These are phyloP conservation scores for Hormiphora californensis DNA, from an alignment of 37 sponge, comb jelly and placozoan genomes.

Conservation along the genomic window DNA sequence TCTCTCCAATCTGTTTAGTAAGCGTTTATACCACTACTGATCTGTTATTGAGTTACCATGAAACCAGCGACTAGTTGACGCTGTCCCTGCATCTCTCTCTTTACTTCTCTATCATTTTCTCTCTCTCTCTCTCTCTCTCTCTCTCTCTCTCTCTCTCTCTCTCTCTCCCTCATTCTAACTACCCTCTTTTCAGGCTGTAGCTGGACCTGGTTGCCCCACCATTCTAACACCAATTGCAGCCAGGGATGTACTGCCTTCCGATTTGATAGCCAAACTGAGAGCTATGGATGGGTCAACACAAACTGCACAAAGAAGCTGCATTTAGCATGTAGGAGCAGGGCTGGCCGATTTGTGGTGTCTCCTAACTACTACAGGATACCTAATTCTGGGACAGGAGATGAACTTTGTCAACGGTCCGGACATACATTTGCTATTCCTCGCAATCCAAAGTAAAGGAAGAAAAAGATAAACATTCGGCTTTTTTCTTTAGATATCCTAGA, in stretches of 20 bases:
- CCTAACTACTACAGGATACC: background rate
- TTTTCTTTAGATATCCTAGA: background rate
- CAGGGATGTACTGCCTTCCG: constrained; percentile 24
- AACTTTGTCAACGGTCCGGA: background rate
- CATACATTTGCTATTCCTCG: background rate
- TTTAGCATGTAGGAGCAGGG: background rate
- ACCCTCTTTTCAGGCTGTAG: constrained; percentile 33
- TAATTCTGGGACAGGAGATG: no score
- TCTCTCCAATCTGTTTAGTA: constrained; percentile 20
- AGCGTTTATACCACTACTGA: background rate
- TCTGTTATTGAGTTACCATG: background rate
- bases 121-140: no score
- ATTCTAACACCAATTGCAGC: background rate
- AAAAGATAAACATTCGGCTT: background rate
- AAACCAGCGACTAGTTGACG: no score
- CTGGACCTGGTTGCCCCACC: constrained; percentile 47
- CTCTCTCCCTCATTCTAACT: no score
- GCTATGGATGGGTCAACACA: constrained; percentile 33
- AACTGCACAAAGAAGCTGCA: background rate
- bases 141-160: no score
- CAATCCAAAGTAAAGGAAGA: background rate
- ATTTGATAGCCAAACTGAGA: background rate
- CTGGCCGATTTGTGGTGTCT: background rate
- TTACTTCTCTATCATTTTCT: no score
- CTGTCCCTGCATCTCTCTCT: no score